phyloP scores from a whole-genome alignment of 2,113 vertebrate genomes.

The Thomomys bottae region DNA sequence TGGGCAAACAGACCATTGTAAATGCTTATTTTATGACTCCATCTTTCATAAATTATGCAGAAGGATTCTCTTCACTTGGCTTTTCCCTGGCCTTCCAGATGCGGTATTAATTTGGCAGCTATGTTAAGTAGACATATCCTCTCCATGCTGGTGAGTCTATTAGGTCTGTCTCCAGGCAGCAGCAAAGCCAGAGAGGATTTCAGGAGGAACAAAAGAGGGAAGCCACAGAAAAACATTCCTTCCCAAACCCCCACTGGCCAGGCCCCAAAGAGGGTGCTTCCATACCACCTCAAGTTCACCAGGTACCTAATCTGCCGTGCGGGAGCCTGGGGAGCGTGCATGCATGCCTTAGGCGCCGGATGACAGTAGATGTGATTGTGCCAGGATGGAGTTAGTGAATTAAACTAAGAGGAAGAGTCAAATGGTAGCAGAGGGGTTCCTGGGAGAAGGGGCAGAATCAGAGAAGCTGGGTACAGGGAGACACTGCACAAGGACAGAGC shows the following conservation, averaged over 20 bases:
- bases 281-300: rapidly evolving
- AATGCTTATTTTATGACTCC: constrained; percentile 38
- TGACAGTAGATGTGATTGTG: not conserved
- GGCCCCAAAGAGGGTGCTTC: not conserved
- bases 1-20: constrained; percentile 55
- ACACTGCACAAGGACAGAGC: no score
- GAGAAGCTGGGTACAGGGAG: rapidly evolving
- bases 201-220: not conserved
- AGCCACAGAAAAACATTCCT: rapidly evolving
- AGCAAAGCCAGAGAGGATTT: not conserved
- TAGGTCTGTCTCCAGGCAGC: not conserved
- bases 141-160: not conserved
- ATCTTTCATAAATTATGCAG: constrained; percentile 63
- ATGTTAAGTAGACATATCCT: not conserved
- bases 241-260: rapidly evolving
- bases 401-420: no score
- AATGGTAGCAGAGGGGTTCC: not conserved
- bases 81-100: constrained; percentile 38
- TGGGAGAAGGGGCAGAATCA: not conserved
- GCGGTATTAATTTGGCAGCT: constrained; percentile 38
- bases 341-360: rapidly evolving
- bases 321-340: rapidly evolving
- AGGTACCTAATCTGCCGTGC: rapidly evolving
- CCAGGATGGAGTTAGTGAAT: rapidly evolving
- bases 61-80: constrained; percentile 40